Evolutionary conservation across 1,140 invertebrate species (phyloP), one percentile per base, ranked within the genome.

Genomic region (Meloidogyne chitwoodi): DNA sequence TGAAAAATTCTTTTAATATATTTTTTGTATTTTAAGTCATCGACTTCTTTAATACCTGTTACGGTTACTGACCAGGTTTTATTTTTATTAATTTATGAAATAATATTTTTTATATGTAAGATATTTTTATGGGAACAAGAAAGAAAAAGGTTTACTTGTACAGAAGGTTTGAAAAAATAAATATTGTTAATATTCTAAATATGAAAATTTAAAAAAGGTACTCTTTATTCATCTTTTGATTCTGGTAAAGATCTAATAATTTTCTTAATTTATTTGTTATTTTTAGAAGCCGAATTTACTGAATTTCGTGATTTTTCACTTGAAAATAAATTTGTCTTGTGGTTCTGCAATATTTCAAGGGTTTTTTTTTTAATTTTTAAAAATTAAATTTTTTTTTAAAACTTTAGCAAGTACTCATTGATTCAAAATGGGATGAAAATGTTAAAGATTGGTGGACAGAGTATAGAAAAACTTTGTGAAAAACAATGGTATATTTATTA

Each of bases 61-160:
- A 81, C 82, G 0, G 79, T 81, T 19, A 62, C 77, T 27, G 80
- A 81, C 48, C 80, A 81, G 80, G 80, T 81, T 81, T 69, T n/a
- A n/a, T n/a, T n/a, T n/a, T n/a, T n/a, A n/a, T n/a, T n/a, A n/a
- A n/a, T n/a, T n/a, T n/a, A n/a, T n/a, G n/a, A n/a, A n/a, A n/a
- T n/a, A n/a, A n/a, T n/a, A n/a, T n/a, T n/a, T n/a, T n/a, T n/a
- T n/a, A n/a, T n/a, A n/a, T n/a, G n/a, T n/a, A n/a, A n/a, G n/a
- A n/a, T n/a, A n/a, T n/a, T n/a, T 24, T 68, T 81, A 14, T 81
- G 80, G 80, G 80, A 81, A 61, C 63, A 81, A 64, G 80, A 81
- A 41, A 31, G 80, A 26, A 66, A 81, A 27, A 80, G 80, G 16
- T 75, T 81, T 29, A 56, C 22, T 0, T 79, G 70, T 24, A 26